These are phyloP conservation scores for Dipodomys spectabilis DNA, from an alignment of 2,113 vertebrate genomes.

Conservation along the genomic window DNA sequence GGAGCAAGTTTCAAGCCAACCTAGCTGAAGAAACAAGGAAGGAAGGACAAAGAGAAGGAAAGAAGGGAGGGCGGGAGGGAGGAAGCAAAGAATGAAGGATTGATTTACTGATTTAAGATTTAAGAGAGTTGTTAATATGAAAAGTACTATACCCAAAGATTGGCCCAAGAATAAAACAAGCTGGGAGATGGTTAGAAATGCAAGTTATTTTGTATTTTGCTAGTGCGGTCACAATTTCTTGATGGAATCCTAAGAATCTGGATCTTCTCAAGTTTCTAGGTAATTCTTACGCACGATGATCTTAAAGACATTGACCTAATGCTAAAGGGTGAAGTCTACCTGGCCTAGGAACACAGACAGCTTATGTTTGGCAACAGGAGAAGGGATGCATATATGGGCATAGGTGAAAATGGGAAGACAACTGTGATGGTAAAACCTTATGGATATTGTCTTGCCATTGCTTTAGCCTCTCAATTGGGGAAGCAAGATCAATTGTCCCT, in stretches of 20 bases:
- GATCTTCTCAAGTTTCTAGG: background rate
- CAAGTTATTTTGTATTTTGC: background rate
- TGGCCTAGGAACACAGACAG: background rate
- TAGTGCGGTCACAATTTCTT: background rate
- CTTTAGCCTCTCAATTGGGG: background rate
- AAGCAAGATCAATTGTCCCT: background rate
- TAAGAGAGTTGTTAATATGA: background rate
- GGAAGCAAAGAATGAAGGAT: too few species aligned
- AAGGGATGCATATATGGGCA: background rate
- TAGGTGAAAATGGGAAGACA: background rate
- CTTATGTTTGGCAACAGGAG: background rate
- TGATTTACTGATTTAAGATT: too few species aligned
- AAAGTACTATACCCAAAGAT: background rate
- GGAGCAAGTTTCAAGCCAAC: too few species aligned
- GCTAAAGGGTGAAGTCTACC: too few species aligned
- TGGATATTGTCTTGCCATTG: background rate
- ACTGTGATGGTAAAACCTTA: too few species aligned
- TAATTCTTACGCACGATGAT: background rate
- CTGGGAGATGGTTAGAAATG: background rate
- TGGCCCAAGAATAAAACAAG: background rate
- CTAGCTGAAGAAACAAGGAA: too few species aligned
- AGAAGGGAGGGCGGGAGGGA: too few species aligned
- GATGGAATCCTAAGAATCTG: background rate
- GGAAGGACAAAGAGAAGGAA: too few species aligned
- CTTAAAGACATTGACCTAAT: background rate